Conservation (phyloP, 2,888 invertebrate species). For the Leptopterna dolabrata region DNA sequence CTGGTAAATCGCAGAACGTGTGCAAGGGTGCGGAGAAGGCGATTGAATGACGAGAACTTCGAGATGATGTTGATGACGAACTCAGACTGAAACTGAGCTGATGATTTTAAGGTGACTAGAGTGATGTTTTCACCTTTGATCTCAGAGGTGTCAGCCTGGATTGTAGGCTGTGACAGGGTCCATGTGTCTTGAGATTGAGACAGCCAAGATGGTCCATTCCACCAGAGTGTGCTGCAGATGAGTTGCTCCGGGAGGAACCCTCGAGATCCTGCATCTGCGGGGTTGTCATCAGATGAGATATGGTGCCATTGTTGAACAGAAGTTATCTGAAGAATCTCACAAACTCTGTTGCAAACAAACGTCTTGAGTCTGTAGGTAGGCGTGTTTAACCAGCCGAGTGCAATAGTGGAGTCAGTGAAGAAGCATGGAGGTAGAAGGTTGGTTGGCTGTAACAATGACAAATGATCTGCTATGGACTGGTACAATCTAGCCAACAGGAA, state of each 20-base stretch:
- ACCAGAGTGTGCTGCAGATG: neutral
- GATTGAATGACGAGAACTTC: conserved; percentile 22
- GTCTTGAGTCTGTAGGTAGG: conserved; percentile 59
- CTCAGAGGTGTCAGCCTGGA: neutral
- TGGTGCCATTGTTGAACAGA: conserved; percentile 62
- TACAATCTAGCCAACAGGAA: conserved; percentile 8
- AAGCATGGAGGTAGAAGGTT: conserved; percentile 61
- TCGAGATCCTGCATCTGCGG: conserved; percentile 64
- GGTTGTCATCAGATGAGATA: conserved; percentile 63
- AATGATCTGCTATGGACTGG: neutral
- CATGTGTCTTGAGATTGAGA: neutral
- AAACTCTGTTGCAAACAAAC: conserved; percentile 64
- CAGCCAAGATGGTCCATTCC: conserved; percentile 27
- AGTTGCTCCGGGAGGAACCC: conserved; percentile 19
- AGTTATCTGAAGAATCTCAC: conserved; percentile 63
- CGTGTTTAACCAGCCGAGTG: conserved; percentile 60
- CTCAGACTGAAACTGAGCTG: neutral
- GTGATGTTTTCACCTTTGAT: neutral
- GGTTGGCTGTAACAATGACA: neutral
- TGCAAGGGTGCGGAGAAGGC: neutral
- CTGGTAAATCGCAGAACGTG: neutral
- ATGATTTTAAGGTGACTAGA: neutral
- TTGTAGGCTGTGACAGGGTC: neutral
- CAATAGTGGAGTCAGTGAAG: conserved; percentile 18
- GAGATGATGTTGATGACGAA: conserved; percentile 5